Conservation (phyloP, 2,888 invertebrate species). For the Ennomos quercinarius region DNA sequence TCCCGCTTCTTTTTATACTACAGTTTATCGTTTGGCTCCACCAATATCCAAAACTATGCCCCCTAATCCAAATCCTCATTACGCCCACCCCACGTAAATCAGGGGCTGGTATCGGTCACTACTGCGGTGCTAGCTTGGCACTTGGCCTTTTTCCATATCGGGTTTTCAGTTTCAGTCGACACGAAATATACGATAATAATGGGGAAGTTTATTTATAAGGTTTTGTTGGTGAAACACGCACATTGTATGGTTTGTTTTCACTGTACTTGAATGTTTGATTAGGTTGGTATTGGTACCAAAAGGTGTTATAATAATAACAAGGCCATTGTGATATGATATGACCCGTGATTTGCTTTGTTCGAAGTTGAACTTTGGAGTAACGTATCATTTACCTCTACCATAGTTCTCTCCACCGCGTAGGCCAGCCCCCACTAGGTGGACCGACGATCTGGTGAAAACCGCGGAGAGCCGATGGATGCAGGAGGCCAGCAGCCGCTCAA, state of each 20-base stretch:
- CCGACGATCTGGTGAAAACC: too few species aligned
- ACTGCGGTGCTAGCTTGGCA: conserved; percentile 31
- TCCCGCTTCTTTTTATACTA: too few species aligned
- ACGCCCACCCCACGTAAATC: conserved; percentile 10
- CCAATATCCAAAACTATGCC: not conserved
- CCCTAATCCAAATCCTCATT: conserved; percentile 5
- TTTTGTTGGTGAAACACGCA: conserved; percentile 21
- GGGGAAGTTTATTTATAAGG: conserved; percentile 25
- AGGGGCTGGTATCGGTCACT: conserved; percentile 52
- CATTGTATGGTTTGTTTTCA: conserved; percentile 8
- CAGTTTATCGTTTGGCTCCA: too few species aligned
- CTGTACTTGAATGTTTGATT: conserved; percentile 1
- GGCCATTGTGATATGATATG: not conserved
- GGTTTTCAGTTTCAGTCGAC: conserved; percentile 40
- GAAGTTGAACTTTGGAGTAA: too few species aligned
- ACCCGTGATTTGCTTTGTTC: too few species aligned
- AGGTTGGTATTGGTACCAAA: not conserved
- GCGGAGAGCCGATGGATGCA: too few species aligned
- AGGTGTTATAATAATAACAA: not conserved
- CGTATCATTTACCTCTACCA: too few species aligned
- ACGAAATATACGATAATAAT: conserved; percentile 27
- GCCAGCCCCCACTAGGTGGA: too few species aligned
- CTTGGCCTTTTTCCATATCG: conserved; percentile 52
- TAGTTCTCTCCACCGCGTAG: too few species aligned
- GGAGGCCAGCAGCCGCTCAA: too few species aligned